These are phyloP conservation scores for Pammene aurita DNA, from an alignment of 2,888 invertebrate genomes.

Conservation along the genomic window DNA sequence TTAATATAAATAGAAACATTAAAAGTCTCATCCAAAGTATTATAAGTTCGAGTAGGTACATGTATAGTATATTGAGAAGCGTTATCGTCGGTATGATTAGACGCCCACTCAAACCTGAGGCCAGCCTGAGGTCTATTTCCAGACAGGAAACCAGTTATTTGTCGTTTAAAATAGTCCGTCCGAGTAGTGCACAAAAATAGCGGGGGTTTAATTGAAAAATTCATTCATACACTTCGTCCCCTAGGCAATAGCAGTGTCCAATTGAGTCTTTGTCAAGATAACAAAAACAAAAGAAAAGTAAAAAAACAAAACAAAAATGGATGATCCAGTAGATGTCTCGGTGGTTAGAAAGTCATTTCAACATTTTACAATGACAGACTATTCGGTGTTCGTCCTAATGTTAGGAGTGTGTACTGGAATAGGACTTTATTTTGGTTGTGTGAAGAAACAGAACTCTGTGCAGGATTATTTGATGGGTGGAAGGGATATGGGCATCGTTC, in stretches of 20 bases:
- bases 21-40: neutral
- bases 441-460: constrained; percentile 82
- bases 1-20: no score
- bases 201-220: constrained; percentile 69
- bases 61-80: neutral
- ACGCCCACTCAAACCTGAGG: constrained; percentile 15
- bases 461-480: constrained; percentile 92
- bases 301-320: constrained; percentile 46
- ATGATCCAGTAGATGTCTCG: constrained; percentile 56
- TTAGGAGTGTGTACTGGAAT: constrained; percentile 86
- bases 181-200: constrained; percentile 61
- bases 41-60: no score
- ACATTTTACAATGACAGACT: constrained; percentile 84
- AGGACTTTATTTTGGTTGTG: constrained; percentile 91
- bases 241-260: constrained; percentile 12
- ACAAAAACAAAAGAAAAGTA: neutral
- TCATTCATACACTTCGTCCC: constrained; percentile 46
- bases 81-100: neutral
- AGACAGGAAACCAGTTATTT: constrained; percentile 65
- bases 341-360: constrained; percentile 61
- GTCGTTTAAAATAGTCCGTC: constrained; percentile 61
- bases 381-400: constrained; percentile 87
- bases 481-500: constrained; percentile 89
- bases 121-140: constrained; percentile 50
- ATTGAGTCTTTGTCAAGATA: neutral